Percentiles rank a stretch among this genome's conserved stretches.
Conservation (phyloP, 2,888 invertebrate species). For the Watsonalla cultraria region DNA sequence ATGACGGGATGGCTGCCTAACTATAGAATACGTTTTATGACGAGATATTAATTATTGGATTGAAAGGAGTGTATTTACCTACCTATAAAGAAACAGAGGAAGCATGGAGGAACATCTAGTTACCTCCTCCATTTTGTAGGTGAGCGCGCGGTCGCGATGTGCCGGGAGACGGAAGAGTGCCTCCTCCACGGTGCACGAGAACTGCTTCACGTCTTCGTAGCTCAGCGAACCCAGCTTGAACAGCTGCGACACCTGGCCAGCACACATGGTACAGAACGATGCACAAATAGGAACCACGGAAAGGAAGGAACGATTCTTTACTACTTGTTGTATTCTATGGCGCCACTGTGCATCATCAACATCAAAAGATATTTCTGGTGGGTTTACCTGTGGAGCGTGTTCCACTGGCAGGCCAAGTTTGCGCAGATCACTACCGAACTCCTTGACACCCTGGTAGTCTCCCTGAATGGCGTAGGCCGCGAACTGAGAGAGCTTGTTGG, state of each 20-base stretch:
- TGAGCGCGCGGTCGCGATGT: slow-evolving; percentile 91
- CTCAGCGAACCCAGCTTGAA: slow-evolving; percentile 95
- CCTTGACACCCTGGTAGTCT: slow-evolving; percentile 95
- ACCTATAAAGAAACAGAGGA: background rate
- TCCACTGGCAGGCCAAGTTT: slow-evolving; percentile 97
- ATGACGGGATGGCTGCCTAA: too few species aligned
- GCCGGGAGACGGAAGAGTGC: slow-evolving; percentile 91
- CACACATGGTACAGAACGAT: background rate
- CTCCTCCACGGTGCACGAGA: slow-evolving; percentile 95
- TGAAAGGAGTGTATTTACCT: too few species aligned
- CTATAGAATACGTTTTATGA: too few species aligned
- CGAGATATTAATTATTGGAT: too few species aligned
- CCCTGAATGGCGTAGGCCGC: slow-evolving; percentile 96
- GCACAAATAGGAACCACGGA: background rate
- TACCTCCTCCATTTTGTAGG: slow-evolving; percentile 95
- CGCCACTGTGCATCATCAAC: too few species aligned
- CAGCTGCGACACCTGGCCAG: slow-evolving; percentile 90
- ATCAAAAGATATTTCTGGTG: background rate
- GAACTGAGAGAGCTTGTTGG: slow-evolving; percentile 94
- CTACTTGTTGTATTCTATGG: too few species aligned
- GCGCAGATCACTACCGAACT: slow-evolving; percentile 94
- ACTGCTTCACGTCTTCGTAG: slow-evolving; percentile 94
- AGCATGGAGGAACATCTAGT: background rate
- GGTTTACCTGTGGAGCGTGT: slow-evolving; percentile 92
- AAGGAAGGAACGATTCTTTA: too few species aligned